Conservation (phyloP, 1,140 invertebrate genomes). For the Contarinia nasturtii region DNA sequence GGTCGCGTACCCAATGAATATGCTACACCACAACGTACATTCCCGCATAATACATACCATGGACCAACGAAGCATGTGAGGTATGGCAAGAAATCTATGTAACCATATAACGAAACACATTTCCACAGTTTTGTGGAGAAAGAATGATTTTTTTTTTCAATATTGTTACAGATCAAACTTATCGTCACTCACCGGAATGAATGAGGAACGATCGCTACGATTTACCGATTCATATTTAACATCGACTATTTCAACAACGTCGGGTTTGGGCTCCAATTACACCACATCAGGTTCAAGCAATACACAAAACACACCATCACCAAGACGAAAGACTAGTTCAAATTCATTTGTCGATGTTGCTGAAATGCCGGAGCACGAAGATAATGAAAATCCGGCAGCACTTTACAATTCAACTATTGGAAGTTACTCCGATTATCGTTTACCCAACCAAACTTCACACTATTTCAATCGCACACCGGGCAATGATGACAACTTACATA, state of each 20-base stretch:
- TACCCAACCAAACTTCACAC: not conserved
- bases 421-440: no score
- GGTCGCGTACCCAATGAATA: slow-evolving; percentile 12
- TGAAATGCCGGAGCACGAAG: not conserved
- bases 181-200: slow-evolving; percentile 24
- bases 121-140: no score
- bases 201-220: slow-evolving; percentile 41
- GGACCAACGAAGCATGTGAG: slow-evolving; percentile 49
- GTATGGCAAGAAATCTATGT: slow-evolving; percentile 4
- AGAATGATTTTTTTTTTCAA: slow-evolving; percentile 1
- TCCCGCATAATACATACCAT: slow-evolving; percentile 80
- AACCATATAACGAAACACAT: no score
- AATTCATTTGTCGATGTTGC: slow-evolving; percentile 20
- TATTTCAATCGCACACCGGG: not conserved
- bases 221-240: slow-evolving; percentile 47
- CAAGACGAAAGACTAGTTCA: slow-evolving; percentile 43
- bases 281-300: slow-evolving; percentile 18
- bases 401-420: slow-evolving; percentile 26
- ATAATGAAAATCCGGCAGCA: slow-evolving; percentile 26
- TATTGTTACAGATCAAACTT: slow-evolving; percentile 13
- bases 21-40: slow-evolving; percentile 33
- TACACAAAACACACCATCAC: slow-evolving; percentile 34
- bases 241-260: slow-evolving; percentile 23
- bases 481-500: not conserved
- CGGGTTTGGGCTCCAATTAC: slow-evolving; percentile 26